Base-by-base conservation (phyloP, 92 coral and sea anemone species). In the Porites lobata region DNA sequence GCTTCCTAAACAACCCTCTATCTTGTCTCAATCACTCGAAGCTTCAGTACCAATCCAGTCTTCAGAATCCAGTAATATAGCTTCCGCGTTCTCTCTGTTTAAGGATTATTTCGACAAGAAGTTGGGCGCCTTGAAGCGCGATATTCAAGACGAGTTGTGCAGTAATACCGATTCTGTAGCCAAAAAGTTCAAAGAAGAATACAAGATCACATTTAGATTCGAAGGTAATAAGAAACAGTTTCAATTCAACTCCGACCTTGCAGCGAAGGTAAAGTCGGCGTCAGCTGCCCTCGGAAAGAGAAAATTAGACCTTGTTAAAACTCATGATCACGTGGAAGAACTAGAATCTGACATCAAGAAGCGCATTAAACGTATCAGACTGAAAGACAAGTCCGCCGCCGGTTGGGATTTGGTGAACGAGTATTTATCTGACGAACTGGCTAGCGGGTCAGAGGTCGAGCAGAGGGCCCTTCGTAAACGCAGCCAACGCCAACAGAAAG, bases 351-450 rank as follows among this genome's bases (percentile, higher is more conserved):
- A 83, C 29, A 83, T 89, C 11, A 89, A 54, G 75, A 88, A 82
- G 47, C 26, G 92, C 9, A 88, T 82, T 65, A 88, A 88, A 43
- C 69, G 68, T 20, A 86, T 77, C 77, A 65, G 90, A 81, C 20
- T 86, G 56, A 84, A 78, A 6, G 90, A 86, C 38, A 85, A 76
- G 65, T 85, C 69, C 66, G 76, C 75, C 32, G 91, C 87, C 19
- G 87, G 91, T 20, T 74, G 87, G 87, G 87, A 81, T 56, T 72
- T 87, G 15, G 86, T 80, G 7, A 87, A 80, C 80, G 84, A 88
- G 26, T 81, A 88, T 65, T 69, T 81, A 68, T 88, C 91, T 15
- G 87, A 88, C 87, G 88, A 89, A 15, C 74, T 88, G 54, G 87
- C 91, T 9, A 72, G 88, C 76, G 88, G 88, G 19, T 74, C 78